phyloP scores from a whole-genome alignment of 2,113 vertebrate genomes.

The Ammodytes dubius region DNA sequence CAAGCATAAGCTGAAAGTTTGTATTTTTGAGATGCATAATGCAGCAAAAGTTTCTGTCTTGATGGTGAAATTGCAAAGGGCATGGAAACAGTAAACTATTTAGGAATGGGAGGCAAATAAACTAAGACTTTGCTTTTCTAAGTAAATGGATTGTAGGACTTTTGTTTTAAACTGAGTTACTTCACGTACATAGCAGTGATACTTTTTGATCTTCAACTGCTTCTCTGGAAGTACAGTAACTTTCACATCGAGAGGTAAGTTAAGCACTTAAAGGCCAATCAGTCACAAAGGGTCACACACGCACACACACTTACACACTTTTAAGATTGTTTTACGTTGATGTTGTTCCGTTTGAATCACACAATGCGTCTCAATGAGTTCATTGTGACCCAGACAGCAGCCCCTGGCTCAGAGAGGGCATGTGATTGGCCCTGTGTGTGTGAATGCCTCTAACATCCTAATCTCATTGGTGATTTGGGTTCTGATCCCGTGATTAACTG shows the following conservation, averaged over 20 bases:
- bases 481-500: conserved; percentile 67
- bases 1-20: neutral
- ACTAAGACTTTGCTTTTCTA: neutral
- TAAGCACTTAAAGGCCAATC: neutral
- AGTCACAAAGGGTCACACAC: neutral
- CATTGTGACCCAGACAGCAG: conserved; percentile 61
- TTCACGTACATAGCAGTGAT: neutral
- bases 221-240: neutral
- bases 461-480: conserved; percentile 57
- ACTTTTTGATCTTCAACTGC: neutral
- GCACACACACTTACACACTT: conserved; percentile 31
- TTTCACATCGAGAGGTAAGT: neutral
- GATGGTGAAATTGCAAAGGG: neutral
- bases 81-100: neutral
- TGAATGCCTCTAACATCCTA: conserved; percentile 65
- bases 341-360: conserved; percentile 53
- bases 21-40: neutral
- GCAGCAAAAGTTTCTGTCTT: neutral
- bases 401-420: conserved; percentile 58
- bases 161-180: neutral
- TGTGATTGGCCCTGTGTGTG: conserved; percentile 63
- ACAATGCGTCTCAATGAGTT: conserved; percentile 51
- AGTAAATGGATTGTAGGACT: neutral
- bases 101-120: too few species aligned
- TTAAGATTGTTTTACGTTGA: conserved; percentile 20